Conservation (phyloP, 2,797 vertebrate genomes). For the Lepus oiostolus region DNA sequence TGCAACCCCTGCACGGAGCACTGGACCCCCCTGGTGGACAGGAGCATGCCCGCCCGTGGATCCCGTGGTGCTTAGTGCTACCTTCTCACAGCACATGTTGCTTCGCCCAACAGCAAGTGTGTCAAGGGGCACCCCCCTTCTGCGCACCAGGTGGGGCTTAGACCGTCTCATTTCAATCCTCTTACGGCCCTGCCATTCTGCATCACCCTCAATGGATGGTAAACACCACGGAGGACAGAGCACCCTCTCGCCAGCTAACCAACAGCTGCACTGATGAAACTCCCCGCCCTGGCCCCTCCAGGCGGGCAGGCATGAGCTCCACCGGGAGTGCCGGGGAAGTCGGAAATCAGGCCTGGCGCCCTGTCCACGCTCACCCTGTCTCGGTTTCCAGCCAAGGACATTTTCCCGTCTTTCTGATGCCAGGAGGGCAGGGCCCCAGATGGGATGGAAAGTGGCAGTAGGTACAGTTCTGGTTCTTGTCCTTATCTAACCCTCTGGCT, state of each 20-base stretch:
- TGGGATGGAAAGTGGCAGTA: neutral
- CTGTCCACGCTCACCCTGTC: neutral
- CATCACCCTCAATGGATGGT: neutral
- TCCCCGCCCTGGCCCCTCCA: neutral
- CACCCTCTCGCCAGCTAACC: neutral
- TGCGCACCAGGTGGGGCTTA: neutral
- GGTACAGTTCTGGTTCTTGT: constrained; percentile 49
- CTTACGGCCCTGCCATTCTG: neutral
- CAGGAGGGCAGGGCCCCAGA: constrained; percentile 36
- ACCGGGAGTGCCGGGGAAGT: neutral
- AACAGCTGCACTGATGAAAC: neutral
- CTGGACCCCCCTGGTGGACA: neutral
- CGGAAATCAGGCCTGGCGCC: no score
- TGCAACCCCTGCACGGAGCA: neutral
- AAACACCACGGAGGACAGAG: neutral
- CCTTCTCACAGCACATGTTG: neutral
- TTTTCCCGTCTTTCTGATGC: neutral
- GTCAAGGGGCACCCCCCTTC: neutral
- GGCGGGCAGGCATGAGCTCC: neutral
- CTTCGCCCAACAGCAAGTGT: neutral
- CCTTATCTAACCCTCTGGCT: constrained; percentile 67
- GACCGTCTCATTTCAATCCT: neutral
- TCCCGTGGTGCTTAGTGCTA: neutral
- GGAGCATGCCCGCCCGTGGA: neutral
- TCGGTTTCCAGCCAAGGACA: neutral